phyloP scores from a whole-genome alignment of 2,888 invertebrate genomes.

The Nephrotoma flavescens region DNA sequence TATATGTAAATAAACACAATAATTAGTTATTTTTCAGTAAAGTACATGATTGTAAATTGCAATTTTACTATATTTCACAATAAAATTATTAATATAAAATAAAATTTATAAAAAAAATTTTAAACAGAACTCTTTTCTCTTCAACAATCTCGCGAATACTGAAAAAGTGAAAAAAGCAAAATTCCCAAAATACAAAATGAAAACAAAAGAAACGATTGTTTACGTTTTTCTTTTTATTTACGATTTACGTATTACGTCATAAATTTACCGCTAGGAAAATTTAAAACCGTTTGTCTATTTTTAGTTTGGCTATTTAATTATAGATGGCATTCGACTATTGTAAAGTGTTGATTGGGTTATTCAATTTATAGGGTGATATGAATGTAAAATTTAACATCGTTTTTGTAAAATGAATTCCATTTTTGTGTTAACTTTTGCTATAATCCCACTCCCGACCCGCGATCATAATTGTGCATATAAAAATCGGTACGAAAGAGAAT shows the following conservation, averaged over 20 bases:
- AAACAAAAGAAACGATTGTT: background rate
- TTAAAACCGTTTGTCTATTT: background rate
- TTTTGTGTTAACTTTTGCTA: no score
- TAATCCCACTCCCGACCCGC: no score
- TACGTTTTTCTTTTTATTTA: background rate
- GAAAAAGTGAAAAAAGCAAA: background rate
- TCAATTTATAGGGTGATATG: background rate
- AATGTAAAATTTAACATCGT: no score
- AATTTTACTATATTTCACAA: background rate
- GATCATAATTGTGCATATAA: no score
- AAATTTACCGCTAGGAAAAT: background rate
- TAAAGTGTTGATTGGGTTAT: background rate
- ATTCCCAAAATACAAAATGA: background rate
- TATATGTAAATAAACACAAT: background rate
- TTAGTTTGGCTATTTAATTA: background rate
- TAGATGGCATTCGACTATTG: background rate
- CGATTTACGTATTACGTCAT: background rate
- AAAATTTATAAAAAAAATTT: background rate
- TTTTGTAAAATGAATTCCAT: no score
- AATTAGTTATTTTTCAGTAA: background rate
- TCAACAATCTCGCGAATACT: background rate
- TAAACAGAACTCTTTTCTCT: background rate
- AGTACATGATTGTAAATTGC: background rate
- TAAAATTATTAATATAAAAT: background rate
- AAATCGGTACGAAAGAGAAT: no score